Conservation (phyloP, 2,888 invertebrate species). For the Drosophila yooni region DNA sequence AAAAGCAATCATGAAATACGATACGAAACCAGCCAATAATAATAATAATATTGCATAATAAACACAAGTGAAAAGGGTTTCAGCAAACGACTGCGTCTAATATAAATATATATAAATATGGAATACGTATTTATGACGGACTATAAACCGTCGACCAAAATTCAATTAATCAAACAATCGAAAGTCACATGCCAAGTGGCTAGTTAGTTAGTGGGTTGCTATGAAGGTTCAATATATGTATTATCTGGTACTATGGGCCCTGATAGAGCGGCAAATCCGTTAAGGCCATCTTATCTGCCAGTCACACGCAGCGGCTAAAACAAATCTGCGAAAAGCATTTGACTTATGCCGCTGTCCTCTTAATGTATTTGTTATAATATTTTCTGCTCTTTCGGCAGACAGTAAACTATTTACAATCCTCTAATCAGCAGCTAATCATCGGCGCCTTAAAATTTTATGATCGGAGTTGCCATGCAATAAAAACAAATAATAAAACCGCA, state of each 20-base stretch:
- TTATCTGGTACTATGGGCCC: constrained; percentile 22
- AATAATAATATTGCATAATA: constrained; percentile 45
- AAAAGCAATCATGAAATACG: constrained; percentile 51
- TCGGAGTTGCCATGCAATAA: constrained; percentile 49
- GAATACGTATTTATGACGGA: constrained; percentile 38
- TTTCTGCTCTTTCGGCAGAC: constrained; percentile 27
- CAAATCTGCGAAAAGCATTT: constrained; percentile 59
- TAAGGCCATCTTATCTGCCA: constrained; percentile 31
- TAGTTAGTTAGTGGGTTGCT: constrained; percentile 9
- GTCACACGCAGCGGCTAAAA: constrained; percentile 3
- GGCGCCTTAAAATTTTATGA: constrained; percentile 8
- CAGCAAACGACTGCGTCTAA: constrained; percentile 22
- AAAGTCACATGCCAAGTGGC: constrained; percentile 29
- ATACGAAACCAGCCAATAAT: constrained; percentile 34
- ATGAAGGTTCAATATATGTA: constrained; percentile 1
- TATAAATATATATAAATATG: constrained; percentile 21
- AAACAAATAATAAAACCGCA: constrained; percentile 1
- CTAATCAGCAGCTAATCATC: constrained; percentile 55
- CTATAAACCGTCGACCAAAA: constrained; percentile 36
- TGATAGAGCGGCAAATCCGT: constrained; percentile 57
- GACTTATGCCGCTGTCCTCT: constrained; percentile 42
- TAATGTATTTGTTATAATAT: constrained; percentile 5
- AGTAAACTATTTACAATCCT: constrained; percentile 55
- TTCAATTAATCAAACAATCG: constrained; percentile 37
- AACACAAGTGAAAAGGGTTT: constrained; percentile 29